These are phyloP conservation scores for Bergia sp. DNA, from an alignment of 92 coral and sea anemone genomes.

Conservation along the genomic window DNA sequence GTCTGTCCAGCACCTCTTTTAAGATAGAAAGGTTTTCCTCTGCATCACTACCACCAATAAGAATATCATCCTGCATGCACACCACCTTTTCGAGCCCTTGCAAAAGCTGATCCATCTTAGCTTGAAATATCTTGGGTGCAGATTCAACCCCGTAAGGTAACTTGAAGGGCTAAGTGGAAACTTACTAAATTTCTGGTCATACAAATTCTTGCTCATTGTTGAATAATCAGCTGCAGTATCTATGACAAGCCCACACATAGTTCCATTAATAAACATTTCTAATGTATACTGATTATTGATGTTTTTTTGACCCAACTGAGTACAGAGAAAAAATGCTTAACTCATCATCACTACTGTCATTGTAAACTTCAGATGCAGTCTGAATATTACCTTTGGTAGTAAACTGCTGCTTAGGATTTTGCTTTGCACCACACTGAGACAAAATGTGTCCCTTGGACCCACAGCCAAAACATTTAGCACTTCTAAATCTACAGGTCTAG, in stretches of 20 bases:
- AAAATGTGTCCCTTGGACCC: conserved; percentile 52
- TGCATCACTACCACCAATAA: conserved; percentile 27
- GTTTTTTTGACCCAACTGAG: no score
- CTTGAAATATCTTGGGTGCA: conserved; percentile 48
- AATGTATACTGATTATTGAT: neutral
- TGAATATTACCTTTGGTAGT: conserved; percentile 1
- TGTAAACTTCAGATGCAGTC: neutral
- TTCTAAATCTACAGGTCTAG: conserved; percentile 33
- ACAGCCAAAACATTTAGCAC: conserved; percentile 49
- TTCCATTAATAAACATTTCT: conserved; percentile 1
- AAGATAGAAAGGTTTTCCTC: conserved; percentile 48
- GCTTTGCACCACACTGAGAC: conserved; percentile 14
- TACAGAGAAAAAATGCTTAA: no score
- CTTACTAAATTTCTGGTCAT: conserved; percentile 3
- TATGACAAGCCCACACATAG: neutral
- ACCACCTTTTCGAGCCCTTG: conserved; percentile 51
- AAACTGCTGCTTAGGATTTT: neutral
- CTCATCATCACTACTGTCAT: no score
- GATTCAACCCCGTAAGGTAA: conserved; percentile 53
- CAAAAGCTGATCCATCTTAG: conserved; percentile 51
- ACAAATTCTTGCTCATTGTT: neutral
- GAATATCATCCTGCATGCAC: conserved; percentile 55
- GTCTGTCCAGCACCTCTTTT: conserved; percentile 41
- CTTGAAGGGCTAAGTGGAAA: neutral
- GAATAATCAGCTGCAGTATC: neutral